phyloP scores from a whole-genome alignment of 1,140 invertebrate species.

The Aphaenogaster rudis region DNA sequence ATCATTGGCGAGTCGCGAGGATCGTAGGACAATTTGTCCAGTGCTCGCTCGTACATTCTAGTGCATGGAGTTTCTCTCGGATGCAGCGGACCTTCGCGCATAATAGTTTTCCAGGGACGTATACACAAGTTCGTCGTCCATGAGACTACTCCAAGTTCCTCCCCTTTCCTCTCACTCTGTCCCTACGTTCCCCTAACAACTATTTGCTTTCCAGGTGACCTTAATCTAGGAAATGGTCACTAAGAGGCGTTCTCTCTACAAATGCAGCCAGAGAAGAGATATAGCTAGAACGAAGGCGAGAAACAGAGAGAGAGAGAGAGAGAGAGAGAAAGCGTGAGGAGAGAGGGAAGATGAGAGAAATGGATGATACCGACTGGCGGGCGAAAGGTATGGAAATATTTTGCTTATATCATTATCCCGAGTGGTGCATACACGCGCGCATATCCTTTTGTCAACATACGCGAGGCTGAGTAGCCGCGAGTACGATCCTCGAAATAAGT shows the following conservation, averaged over 20 bases:
- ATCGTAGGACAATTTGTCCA: constrained; percentile 62
- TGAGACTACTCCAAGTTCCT: constrained; percentile 24
- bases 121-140: constrained; percentile 65
- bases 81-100: constrained; percentile 64
- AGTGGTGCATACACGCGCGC: constrained; percentile 27
- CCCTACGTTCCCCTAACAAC: constrained; percentile 65
- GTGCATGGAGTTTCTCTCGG: constrained; percentile 52
- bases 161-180: constrained; percentile 19
- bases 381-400: constrained; percentile 49
- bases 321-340: not conserved
- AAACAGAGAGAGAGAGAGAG: constrained; percentile 4
- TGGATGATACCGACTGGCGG: constrained; percentile 15
- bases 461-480: constrained; percentile 19
- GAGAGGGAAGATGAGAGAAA: not conserved
- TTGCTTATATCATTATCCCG: constrained; percentile 19
- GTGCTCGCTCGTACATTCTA: constrained; percentile 48
- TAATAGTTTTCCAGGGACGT: constrained; percentile 71
- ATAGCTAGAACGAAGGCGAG: constrained; percentile 24
- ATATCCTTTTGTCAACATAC: constrained; percentile 41
- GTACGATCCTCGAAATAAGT: constrained; percentile 26
- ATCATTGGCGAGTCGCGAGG: constrained; percentile 59
- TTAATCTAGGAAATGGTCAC: constrained; percentile 78
- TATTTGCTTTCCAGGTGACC: constrained; percentile 77
- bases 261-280: constrained; percentile 41
- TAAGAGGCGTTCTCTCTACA: constrained; percentile 67